Conservation (phyloP, 2,888 invertebrate genomes). For the Hypselothyrea guttata region DNA sequence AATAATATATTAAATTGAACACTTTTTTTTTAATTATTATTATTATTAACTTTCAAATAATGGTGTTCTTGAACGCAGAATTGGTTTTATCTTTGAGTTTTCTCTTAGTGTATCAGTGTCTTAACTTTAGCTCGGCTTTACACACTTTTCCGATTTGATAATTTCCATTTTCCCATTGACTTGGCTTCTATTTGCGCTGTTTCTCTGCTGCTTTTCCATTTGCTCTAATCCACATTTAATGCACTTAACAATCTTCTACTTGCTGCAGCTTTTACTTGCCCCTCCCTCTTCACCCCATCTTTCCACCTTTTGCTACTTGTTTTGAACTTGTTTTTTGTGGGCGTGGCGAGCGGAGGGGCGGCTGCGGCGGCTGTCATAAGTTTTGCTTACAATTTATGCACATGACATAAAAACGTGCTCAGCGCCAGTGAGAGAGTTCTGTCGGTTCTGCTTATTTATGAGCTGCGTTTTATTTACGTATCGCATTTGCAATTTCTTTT, state of each 20-base stretch:
- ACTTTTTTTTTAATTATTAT: no score
- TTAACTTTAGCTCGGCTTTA: neutral
- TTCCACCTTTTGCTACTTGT: conserved; percentile 4
- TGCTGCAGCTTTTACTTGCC: conserved; percentile 2
- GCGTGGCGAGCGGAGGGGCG: neutral
- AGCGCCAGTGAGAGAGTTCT: conserved; percentile 8
- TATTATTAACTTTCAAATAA: no score
- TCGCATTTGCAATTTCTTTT: no score
- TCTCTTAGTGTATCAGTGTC: no score
- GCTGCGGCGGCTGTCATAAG: conserved; percentile 27
- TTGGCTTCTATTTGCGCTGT: neutral
- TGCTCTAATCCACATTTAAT: conserved; percentile 60
- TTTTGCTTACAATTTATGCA: conserved; percentile 64
- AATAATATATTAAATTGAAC: no score
- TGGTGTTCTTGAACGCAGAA: no score
- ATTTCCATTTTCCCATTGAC: neutral
- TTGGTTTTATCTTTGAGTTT: no score
- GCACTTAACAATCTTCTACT: conserved; percentile 45
- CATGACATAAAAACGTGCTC: conserved; percentile 74
- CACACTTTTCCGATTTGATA: neutral
- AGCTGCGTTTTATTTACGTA: no score
- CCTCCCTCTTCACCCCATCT: neutral
- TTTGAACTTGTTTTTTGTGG: conserved; percentile 31
- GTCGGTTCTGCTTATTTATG: conserved; percentile 1
- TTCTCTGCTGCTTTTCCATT: conserved; percentile 20